These are phyloP conservation scores for Tanypteryx hageni DNA, from an alignment of 2,888 invertebrate genomes.

Conservation along the genomic window DNA sequence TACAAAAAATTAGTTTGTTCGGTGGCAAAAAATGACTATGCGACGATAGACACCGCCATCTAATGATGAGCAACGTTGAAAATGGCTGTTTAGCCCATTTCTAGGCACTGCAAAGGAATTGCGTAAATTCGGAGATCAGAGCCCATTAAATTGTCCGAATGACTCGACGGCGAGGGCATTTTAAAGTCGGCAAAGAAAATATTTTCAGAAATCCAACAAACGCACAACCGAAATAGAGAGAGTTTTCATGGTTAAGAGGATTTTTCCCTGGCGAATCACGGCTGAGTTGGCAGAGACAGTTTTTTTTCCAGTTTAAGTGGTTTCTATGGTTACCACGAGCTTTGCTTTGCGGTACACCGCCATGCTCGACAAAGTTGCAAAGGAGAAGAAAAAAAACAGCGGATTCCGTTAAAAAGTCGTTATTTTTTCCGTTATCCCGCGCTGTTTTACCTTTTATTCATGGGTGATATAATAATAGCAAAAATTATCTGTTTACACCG, in stretches of 20 bases:
- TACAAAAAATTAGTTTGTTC: no score
- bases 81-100: neutral
- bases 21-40: no score
- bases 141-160: conserved; percentile 2
- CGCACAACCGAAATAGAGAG: neutral
- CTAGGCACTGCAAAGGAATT: neutral
- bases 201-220: neutral
- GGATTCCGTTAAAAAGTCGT: neutral
- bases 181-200: neutral
- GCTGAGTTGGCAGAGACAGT: neutral
- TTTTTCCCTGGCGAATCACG: neutral
- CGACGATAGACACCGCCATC: no score
- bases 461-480: neutral
- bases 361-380: neutral
- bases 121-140: neutral
- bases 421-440: neutral
- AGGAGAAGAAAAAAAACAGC: neutral
- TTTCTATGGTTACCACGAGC: neutral
- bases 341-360: neutral
- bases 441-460: neutral
- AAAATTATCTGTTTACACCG: neutral
- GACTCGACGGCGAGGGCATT: neutral
- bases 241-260: neutral
- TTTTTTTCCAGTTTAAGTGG: neutral
- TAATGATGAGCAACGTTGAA: neutral